Percentiles rank a stretch among this genome's conserved stretches.
phyloP scores from a whole-genome alignment of 1,140 invertebrate genomes.

The Drosophila burlai region DNA sequence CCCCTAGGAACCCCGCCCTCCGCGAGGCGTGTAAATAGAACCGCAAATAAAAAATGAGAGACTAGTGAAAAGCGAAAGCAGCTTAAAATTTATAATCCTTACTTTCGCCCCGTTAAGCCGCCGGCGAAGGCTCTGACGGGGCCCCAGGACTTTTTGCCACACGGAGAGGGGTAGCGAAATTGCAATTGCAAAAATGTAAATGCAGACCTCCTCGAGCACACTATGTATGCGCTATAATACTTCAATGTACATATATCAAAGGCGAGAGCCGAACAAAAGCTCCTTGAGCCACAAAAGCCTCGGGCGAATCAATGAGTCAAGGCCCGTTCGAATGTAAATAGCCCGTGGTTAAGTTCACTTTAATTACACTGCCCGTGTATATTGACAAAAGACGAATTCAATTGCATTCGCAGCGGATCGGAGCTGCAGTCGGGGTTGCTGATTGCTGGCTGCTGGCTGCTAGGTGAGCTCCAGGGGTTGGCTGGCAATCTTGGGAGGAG shows the following conservation, averaged over 20 bases:
- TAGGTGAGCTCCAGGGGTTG: slow-evolving; percentile 40
- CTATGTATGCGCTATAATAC: slow-evolving; percentile 10
- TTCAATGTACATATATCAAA: slow-evolving; percentile 35
- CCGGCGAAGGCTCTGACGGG: slow-evolving; percentile 9
- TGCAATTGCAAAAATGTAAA: slow-evolving; percentile 59
- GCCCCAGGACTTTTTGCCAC: slow-evolving; percentile 5
- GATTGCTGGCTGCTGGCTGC: slow-evolving; percentile 20
- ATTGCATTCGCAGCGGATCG: slow-evolving; percentile 43
- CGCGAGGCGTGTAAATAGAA: slow-evolving; percentile 55
- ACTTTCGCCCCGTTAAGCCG: slow-evolving; percentile 78
- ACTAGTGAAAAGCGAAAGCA: slow-evolving; percentile 74
- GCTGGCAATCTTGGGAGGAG: slow-evolving; percentile 34
- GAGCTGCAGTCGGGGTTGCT: slow-evolving; percentile 38
- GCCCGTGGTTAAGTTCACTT: slow-evolving; percentile 62
- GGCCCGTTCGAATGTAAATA: slow-evolving; percentile 65
- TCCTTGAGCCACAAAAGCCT: slow-evolving; percentile 52
- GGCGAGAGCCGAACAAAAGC: slow-evolving; percentile 61
- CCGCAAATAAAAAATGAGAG: slow-evolving; percentile 73
- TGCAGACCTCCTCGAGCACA: slow-evolving; percentile 21
- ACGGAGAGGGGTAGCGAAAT: slow-evolving; percentile 19
- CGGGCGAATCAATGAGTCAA: slow-evolving; percentile 74
- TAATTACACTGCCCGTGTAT: slow-evolving; percentile 47
- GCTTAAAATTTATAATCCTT: slow-evolving; percentile 82
- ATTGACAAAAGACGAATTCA: slow-evolving; percentile 56
- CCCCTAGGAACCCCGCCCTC: slow-evolving; percentile 27